Conservation (phyloP, 2,113 vertebrate genomes). For the Redunca redunca region DNA sequence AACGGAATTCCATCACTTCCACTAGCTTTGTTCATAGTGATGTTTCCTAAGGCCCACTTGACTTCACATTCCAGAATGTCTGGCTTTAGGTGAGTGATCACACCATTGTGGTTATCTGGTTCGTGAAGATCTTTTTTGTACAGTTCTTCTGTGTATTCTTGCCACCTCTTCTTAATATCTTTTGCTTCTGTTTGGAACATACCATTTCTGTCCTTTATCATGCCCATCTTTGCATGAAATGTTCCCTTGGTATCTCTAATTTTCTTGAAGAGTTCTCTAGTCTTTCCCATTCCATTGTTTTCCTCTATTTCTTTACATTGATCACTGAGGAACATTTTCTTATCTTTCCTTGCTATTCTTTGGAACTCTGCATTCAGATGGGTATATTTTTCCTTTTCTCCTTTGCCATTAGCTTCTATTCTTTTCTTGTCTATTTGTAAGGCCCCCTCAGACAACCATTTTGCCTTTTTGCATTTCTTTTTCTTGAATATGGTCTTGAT, state of each 20-base stretch:
- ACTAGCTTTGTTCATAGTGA: rapidly evolving
- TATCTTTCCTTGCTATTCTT: background rate
- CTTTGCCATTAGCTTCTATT: background rate
- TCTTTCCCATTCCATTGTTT: background rate
- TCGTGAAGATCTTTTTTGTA: background rate
- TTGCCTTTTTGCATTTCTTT: background rate
- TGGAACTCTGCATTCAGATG: background rate
- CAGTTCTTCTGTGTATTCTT: background rate
- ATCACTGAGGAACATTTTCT: background rate
- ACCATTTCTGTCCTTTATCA: background rate
- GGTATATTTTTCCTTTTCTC: background rate
- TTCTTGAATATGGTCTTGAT: background rate
- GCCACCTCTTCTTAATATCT: background rate
- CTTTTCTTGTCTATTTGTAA: background rate
- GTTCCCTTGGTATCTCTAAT: background rate
- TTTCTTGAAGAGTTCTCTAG: background rate
- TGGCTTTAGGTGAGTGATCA: background rate
- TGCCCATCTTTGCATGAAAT: background rate
- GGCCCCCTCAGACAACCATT: background rate
- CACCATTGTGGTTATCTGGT: background rate
- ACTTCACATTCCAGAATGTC: background rate
- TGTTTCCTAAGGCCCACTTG: background rate
- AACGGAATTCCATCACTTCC: background rate
- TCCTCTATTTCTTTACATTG: background rate
- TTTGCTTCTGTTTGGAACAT: background rate